phyloP scores from a whole-genome alignment of 2,888 invertebrate genomes.

The Leptopilina syphax region DNA sequence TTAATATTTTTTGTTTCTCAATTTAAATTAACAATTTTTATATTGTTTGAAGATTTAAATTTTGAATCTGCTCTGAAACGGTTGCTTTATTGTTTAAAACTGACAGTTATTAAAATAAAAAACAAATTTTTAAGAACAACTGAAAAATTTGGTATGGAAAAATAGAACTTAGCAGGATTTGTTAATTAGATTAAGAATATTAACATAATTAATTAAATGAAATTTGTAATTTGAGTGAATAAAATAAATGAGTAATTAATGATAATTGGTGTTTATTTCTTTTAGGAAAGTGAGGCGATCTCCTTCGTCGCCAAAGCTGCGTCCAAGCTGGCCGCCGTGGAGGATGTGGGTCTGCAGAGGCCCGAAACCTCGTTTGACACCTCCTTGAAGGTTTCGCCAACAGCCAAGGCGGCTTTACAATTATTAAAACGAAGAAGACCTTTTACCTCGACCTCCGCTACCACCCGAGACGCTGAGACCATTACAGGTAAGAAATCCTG shows the following conservation, averaged over 20 bases:
- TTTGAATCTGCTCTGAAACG: too few relatives aligned
- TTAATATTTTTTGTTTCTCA: too few relatives aligned
- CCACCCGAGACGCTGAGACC: constrained; percentile 82
- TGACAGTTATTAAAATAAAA: too few relatives aligned
- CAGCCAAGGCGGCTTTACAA: constrained; percentile 72
- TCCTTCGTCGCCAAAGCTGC: constrained; percentile 76
- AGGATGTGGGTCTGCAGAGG: constrained; percentile 86
- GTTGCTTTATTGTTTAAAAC: too few relatives aligned
- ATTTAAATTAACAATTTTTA: too few relatives aligned
- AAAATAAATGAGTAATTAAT: not conserved
- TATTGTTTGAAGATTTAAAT: too few relatives aligned
- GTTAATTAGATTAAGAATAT: too few relatives aligned
- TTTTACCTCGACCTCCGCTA: constrained; percentile 64
- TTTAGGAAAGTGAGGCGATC: constrained; percentile 76
- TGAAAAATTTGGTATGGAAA: too few relatives aligned
- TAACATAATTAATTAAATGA: too few relatives aligned
- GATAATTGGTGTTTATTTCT: constrained; percentile 14
- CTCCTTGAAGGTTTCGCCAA: constrained; percentile 72
- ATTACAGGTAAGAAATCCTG: constrained; percentile 81
- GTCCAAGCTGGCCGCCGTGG: constrained; percentile 89
- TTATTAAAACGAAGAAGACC: constrained; percentile 72
- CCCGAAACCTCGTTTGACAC: constrained; percentile 76
- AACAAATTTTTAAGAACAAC: too few relatives aligned
- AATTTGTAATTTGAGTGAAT: too few relatives aligned
- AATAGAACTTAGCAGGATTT: too few relatives aligned